Conservation (phyloP, 2,113 vertebrate species). For the Bos javanicus region DNA sequence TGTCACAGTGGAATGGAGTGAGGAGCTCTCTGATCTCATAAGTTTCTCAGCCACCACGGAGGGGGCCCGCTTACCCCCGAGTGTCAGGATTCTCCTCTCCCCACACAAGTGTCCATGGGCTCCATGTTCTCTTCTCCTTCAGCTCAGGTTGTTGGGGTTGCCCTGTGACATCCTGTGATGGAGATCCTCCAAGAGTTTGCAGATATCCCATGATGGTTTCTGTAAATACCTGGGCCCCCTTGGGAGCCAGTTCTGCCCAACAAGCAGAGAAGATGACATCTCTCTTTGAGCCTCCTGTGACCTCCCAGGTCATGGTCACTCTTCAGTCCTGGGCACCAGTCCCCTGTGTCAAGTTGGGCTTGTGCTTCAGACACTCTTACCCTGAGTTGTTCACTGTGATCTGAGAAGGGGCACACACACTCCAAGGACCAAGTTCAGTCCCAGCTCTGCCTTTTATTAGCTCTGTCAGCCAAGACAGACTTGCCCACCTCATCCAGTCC, state of each 20-base stretch:
- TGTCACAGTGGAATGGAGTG: slow-evolving; percentile 47
- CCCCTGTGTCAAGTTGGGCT: fast-evolving
- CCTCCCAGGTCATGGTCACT: fast-evolving
- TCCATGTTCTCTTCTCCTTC: neutral
- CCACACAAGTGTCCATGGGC: neutral
- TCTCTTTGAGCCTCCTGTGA: neutral
- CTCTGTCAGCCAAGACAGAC: neutral
- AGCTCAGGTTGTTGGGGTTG: fast-evolving
- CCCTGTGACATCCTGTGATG: neutral
- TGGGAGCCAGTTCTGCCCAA: neutral
- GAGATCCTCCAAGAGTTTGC: neutral
- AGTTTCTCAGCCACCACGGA: fast-evolving
- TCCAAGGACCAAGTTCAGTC: fast-evolving
- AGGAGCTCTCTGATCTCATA: neutral
- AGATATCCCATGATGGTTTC: neutral
- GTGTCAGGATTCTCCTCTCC: neutral
- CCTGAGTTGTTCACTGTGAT: neutral
- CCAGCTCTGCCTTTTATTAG: neutral
- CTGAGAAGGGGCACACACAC: neutral
- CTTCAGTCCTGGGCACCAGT: fast-evolving
- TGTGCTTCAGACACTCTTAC: neutral
- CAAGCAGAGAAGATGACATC: fast-evolving
- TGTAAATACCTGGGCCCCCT: fast-evolving
- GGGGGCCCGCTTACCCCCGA: neutral
- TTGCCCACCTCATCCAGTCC: neutral